These are phyloP conservation scores for Microctonus hyperodae DNA, from an alignment of 2,888 invertebrate genomes.

Conservation along the genomic window DNA sequence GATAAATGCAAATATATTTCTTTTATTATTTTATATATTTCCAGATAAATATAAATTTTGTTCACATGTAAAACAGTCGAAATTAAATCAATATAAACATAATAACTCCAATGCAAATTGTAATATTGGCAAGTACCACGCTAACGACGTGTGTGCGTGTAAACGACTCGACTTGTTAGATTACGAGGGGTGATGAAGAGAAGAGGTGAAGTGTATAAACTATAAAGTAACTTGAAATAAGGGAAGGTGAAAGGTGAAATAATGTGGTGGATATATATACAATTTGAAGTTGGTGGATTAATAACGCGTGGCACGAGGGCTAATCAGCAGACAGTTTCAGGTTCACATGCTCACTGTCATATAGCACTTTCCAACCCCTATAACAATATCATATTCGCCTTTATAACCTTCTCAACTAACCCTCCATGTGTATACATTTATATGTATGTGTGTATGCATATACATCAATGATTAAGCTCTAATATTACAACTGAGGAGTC, in stretches of 20 bases:
- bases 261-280: slow-evolving; percentile 16
- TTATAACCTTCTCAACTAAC: slow-evolving; percentile 4
- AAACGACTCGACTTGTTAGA: slow-evolving; percentile 17
- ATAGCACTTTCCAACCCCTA: slow-evolving; percentile 41
- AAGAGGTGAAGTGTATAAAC: slow-evolving; percentile 3
- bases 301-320: slow-evolving; percentile 60
- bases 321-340: slow-evolving; percentile 56
- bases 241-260: slow-evolving; percentile 22
- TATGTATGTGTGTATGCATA: slow-evolving; percentile 44
- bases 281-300: slow-evolving; percentile 56
- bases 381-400: slow-evolving; percentile 61
- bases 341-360: slow-evolving; percentile 43
- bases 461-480: slow-evolving; percentile 59
- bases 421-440: slow-evolving; percentile 8
- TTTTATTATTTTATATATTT: no score
- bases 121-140: slow-evolving; percentile 35
- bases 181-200: not conserved
- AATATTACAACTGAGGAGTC: slow-evolving; percentile 54
- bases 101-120: slow-evolving; percentile 4
- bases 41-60: no score
- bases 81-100: not conserved
- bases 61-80: not conserved
- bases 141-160: slow-evolving; percentile 40
- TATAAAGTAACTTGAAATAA: slow-evolving; percentile 10
- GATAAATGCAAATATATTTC: no score